Evolutionary conservation across 2,797 vertebrate genomes (phyloP), one percentile per base, ranked within the genome.

Genomic region (Telmatherina bonti): DNA sequence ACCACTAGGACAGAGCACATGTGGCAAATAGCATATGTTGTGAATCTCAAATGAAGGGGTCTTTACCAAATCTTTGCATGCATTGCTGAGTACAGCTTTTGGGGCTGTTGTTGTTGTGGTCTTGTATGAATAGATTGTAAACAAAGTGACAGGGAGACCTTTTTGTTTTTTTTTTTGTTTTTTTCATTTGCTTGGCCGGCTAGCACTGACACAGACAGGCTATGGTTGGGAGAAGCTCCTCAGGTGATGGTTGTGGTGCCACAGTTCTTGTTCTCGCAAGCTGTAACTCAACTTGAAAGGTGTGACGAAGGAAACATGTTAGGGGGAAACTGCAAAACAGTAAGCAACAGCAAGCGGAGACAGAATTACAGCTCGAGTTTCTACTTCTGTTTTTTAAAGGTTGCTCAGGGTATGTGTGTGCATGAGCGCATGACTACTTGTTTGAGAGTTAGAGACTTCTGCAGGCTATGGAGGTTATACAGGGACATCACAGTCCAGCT

Each of bases 401-500:
- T 68, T 68, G 47, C 43, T 75, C 68, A n/a, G 45, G 30, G 26
- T 11, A 12, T 69, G 55, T 67, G 61, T 75, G 45, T 35, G 51
- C 24, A 12, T 62, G 29, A 49, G 51, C 59, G 35, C 72, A 57
- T 62, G 54, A 7, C 52, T 29, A 31, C 56, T 67, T 53, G 45
- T 59, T 65, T 52, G 70, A 78, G 41, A 61, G 68, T 18, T 43
- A 35, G 61, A 68, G 78, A 82, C 63, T 63, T 89, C 86, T 85
- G 74, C 75, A 47, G 89, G 81, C 76, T 47, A 63, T 72, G 47
- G 81, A 73, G 82, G 81, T 77, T 84, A 76, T 84, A 63, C 74
- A 26, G 51, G 85, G 84, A 88, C 89, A 88, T 88, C 71, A 71
- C 75, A 84, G 83, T 89, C 85, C 90, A 93, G 88, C 90, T 93